A percentile compares a stretch with the other conserved stretches of the same genome.
phyloP scores from a whole-genome alignment of 2,113 vertebrate genomes.

The Camarhynchus parvulus region DNA sequence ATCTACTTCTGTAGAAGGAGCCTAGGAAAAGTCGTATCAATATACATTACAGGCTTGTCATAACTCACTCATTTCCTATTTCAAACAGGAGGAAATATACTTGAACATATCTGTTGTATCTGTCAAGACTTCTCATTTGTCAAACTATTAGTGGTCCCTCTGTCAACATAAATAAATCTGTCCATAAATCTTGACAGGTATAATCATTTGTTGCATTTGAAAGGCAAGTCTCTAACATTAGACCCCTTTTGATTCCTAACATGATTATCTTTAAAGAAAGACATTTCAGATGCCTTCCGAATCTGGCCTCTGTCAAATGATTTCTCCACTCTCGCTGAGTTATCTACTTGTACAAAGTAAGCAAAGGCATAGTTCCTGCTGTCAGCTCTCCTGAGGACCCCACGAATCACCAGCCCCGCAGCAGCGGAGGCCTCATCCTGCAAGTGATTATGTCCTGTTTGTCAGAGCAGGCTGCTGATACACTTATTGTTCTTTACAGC shows the following conservation, averaged over 20 bases:
- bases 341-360: constrained; percentile 72
- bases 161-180: constrained; percentile 84
- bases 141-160: constrained; percentile 77
- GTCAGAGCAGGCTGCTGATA: neutral
- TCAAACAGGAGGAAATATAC: constrained; percentile 69
- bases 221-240: constrained; percentile 79
- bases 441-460: neutral
- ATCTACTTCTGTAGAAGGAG: neutral
- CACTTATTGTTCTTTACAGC: constrained; percentile 26
- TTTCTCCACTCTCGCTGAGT: constrained; percentile 71
- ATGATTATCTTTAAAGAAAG: constrained; percentile 77
- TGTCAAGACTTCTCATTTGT: constrained; percentile 80
- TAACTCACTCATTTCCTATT: constrained; percentile 64
- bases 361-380: constrained; percentile 60
- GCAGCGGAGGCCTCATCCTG: neutral
- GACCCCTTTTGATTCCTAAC: constrained; percentile 79
- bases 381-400: constrained; percentile 68
- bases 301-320: constrained; percentile 80
- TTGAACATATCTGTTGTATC: constrained; percentile 75
- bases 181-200: constrained; percentile 83
- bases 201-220: constrained; percentile 82
- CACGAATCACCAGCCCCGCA: constrained; percentile 2
- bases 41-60: constrained; percentile 56
- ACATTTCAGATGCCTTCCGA: constrained; percentile 75
- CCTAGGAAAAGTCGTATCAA: constrained; percentile 24